These are phyloP conservation scores for Pammene aurita DNA, from an alignment of 2,888 invertebrate genomes.

Conservation along the genomic window DNA sequence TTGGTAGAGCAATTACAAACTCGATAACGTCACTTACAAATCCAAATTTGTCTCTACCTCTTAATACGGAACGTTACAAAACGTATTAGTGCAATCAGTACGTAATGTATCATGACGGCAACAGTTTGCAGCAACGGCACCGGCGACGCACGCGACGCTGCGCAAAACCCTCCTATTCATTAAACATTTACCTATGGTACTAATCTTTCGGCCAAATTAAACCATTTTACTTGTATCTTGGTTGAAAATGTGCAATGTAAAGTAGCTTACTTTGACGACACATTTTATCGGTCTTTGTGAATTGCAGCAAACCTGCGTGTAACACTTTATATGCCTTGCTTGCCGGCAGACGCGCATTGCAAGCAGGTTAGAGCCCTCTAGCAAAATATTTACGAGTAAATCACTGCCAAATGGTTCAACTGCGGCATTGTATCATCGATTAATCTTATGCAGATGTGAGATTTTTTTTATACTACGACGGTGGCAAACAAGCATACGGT, in stretches of 20 bases:
- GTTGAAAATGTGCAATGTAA: background rate
- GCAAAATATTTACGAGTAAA: conserved; percentile 20
- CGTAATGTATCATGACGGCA: conserved; percentile 36
- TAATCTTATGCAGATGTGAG: background rate
- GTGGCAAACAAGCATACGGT: no score
- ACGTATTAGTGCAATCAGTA: conserved; percentile 28
- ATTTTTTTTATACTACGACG: no score
- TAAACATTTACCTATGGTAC: background rate
- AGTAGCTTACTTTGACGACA: background rate
- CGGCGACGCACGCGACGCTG: conserved; percentile 21
- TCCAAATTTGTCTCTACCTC: conserved; percentile 14
- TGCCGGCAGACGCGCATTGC: conserved; percentile 18
- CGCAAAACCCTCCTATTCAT: background rate
- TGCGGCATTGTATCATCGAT: background rate
- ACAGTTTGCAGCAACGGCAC: conserved; percentile 17
- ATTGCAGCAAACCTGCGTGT: conserved; percentile 6
- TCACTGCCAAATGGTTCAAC: conserved; percentile 8
- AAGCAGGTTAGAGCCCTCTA: conserved; percentile 31
- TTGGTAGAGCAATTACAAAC: background rate
- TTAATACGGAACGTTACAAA: conserved; percentile 27
- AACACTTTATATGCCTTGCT: conserved; percentile 26
- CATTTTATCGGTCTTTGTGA: background rate
- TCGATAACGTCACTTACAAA: conserved; percentile 3
- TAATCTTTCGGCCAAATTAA: background rate
- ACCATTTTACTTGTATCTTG: background rate